Evolutionary conservation across 2,888 invertebrate genomes (phyloP).

Genomic region (Dolichomitus sp.): DNA sequence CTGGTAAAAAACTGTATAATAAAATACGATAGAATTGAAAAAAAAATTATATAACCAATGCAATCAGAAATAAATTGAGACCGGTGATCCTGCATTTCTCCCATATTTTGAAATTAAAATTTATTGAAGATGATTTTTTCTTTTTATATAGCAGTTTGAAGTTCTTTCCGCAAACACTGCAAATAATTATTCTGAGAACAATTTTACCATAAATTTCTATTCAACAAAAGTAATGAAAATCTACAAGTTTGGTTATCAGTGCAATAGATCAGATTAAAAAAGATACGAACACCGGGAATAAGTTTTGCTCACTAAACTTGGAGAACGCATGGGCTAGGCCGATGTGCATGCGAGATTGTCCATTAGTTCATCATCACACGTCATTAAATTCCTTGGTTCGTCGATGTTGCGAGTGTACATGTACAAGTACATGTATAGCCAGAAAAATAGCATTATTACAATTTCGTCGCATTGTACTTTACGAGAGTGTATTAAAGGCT

Average conservation of each 20-base stretch:
- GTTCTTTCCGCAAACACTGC: no score
- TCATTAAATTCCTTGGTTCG: constrained; percentile 35
- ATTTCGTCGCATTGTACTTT: neutral
- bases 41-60: no score
- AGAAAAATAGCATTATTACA: constrained; percentile 12
- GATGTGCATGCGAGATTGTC: constrained; percentile 5
- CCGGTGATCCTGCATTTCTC: no score
- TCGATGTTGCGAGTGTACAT: neutral
- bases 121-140: no score
- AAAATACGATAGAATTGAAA: no score
- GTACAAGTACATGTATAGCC: neutral
- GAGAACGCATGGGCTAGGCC: neutral
- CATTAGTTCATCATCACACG: constrained; percentile 30
- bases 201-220: no score
- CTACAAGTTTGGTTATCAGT: neutral
- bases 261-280: neutral
- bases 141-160: no score
- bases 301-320: neutral
- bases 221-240: no score
- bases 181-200: no score
- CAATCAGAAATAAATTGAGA: no score
- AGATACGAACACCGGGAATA: neutral
- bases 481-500: constrained; percentile 24
- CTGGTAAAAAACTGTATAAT: no score
- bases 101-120: no score